Evolutionary conservation across 2,797 vertebrate species (phyloP), one percentile per base, ranked within the genome.

Genomic region (Acrocephalus scirpaceus): DNA sequence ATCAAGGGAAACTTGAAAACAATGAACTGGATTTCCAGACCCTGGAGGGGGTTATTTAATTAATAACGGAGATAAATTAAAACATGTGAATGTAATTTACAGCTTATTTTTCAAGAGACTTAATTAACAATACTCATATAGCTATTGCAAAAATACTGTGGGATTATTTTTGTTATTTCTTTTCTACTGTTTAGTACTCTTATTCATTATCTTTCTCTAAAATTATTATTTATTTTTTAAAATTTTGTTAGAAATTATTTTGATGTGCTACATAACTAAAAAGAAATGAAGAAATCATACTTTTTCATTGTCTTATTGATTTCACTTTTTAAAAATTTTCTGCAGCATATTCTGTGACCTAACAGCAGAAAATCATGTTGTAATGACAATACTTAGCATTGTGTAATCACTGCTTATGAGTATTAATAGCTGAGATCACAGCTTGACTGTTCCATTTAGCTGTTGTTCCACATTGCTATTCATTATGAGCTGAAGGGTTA

Each of bases 381-480:
- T 75, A 93, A 74, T 82, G 61, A 75, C 54, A 86, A 83, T 69
- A 75, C 16, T 93, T 94, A 86, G 21, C 25, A 54, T 48, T 64
- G 44, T 93, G 42, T 91, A 89, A 77, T 96, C 75, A 54, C 57
- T 71, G 44, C 23, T 82, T 54, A 90, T 77, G 61, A 86, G 48
- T 93, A 87, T 87, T 92, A 80, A 88, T 89, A 91, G 58, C 62
- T 74, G 53, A 77, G 84, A 92, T 95, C 86, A 75, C 38, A 85
- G 69, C 18, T 91, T 85, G 56, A 66, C 47, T 71, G 30, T 65
- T 84, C 51, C 38, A 70, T 94, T 84, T 86, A 93, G 80, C 38
- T 74, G 26, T 13, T 56, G 45, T 21, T 75, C 22, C 42, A 82
- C 72, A 23, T 57, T 88, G 56, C 8, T 71, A 62, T 79, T 87